Evolutionary conservation across 2,888 invertebrate species (phyloP), one percentile per base, ranked within the genome.

Genomic region (Lasioglossum figueresi): DNA sequence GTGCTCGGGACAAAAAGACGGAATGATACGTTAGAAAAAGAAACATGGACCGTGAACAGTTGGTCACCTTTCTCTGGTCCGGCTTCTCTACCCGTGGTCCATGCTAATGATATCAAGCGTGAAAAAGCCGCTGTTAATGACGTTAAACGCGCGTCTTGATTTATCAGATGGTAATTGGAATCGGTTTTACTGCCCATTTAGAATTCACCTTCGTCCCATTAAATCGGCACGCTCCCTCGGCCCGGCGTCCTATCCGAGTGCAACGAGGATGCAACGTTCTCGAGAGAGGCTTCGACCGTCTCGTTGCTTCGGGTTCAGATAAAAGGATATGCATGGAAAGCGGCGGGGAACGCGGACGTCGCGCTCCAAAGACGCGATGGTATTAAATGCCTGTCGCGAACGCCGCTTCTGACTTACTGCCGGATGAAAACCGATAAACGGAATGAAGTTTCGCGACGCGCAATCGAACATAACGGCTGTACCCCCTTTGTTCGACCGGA

Each of bases 91-190:
- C 71, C n/a, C 40, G 43, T 16, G 3, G 34, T 10, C 34, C 77
- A 76, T 68, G 80, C 71, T 80, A 80, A 86, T 74, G 86, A 79
- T 81, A 80, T 79, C 68, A n/a, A 84, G 73, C 59, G 80, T 71
- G 80, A 83, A 85, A 83, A 79, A 81, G 43, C 74, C 40, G 45
- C 43, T 37, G 75, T 78, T 80, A 85, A 84, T 88, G 82, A 82
- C 82, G 68, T 79, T 43, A 78, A 76, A 73, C 76, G 73, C 71
- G 68, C 74, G 34, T 83, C 83, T 80, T 85, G 85, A 83, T 85
- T 83, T 74, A 85, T 83, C 83, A 83, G 27, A 74, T 63, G 76
- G 73, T 83, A 83, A 85, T 76, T 83, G 79, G 76, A 83, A 73
- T 81, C 76, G 73, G 82, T 73, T 83, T 81, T 83, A 45, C 45